A percentile compares a stretch with the other conserved stretches of the same genome.
Evolutionary conservation across 2,113 vertebrate genomes (phyloP).

Genomic region (Actenoides hombroni): DNA sequence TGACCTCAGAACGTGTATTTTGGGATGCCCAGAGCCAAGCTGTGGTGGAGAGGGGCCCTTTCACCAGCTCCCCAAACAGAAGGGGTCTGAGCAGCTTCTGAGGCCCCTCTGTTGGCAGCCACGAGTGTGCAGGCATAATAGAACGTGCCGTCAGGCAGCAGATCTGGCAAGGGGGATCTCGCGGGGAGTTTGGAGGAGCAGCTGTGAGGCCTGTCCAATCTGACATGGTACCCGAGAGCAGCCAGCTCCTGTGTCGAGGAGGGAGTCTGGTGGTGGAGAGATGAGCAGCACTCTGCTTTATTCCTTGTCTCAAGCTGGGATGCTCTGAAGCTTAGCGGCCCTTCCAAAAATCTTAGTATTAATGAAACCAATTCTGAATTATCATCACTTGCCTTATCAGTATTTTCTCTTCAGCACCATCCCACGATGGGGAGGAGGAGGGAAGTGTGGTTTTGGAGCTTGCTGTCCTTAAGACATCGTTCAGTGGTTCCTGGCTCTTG

Average conservation of each 20-base stretch:
- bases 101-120: rapidly evolving
- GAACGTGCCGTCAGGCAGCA: rapidly evolving
- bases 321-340: background rate
- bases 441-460: background rate
- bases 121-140: rapidly evolving
- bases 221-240: background rate
- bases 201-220: background rate
- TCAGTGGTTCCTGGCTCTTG: background rate
- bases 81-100: background rate
- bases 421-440: too few species aligned
- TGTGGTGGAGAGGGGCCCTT: background rate
- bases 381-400: background rate
- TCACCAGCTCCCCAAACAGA: background rate
- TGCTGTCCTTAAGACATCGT: background rate
- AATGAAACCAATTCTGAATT: background rate
- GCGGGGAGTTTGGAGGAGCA: background rate
- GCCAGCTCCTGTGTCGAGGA: background rate
- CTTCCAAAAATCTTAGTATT: background rate
- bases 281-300: background rate
- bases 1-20: background rate
- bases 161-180: background rate
- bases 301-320: background rate
- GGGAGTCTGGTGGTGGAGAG: background rate
- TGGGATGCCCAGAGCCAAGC: background rate
- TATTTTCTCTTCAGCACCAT: background rate